A percentile compares a stretch with the other conserved stretches of the same genome.
These are phyloP conservation scores for Mustela nigripes DNA, from an alignment of 2,113 vertebrate species.

Conservation along the genomic window DNA sequence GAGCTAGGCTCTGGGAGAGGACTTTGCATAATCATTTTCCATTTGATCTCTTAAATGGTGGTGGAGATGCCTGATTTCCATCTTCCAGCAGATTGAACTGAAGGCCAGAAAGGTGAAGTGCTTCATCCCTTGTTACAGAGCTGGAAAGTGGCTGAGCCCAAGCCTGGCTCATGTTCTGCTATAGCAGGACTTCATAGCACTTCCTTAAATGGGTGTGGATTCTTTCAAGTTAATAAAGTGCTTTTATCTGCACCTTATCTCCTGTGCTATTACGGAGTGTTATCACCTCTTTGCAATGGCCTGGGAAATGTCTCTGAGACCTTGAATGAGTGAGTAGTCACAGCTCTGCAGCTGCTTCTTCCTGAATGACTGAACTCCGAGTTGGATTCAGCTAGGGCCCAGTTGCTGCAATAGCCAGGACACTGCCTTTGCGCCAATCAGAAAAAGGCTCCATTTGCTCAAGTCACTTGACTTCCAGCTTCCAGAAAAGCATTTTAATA, in stretches of 20 bases:
- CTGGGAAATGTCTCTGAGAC: background rate
- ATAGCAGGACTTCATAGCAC: background rate
- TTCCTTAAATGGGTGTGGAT: background rate
- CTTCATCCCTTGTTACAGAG: background rate
- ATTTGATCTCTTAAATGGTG: background rate
- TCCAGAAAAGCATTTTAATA: background rate
- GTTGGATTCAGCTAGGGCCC: background rate
- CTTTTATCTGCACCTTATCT: background rate
- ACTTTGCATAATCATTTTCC: background rate
- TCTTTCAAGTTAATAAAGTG: background rate
- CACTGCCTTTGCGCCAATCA: background rate
- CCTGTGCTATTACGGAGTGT: background rate
- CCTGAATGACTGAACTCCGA: background rate
- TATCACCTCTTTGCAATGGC: background rate
- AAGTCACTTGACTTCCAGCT: background rate
- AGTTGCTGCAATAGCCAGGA: accelerated
- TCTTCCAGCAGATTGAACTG: background rate
- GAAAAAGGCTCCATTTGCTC: background rate
- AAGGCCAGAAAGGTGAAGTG: background rate
- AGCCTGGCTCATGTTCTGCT: background rate
- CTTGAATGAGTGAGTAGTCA: background rate
- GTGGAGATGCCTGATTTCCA: background rate
- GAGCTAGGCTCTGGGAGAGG: background rate
- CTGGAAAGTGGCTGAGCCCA: background rate
- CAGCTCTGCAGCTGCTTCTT: background rate